Percentiles rank a stretch among this genome's conserved stretches.
These are phyloP conservation scores for Chloroceryle inda DNA, from an alignment of 2,797 vertebrate species.

Conservation along the genomic window DNA sequence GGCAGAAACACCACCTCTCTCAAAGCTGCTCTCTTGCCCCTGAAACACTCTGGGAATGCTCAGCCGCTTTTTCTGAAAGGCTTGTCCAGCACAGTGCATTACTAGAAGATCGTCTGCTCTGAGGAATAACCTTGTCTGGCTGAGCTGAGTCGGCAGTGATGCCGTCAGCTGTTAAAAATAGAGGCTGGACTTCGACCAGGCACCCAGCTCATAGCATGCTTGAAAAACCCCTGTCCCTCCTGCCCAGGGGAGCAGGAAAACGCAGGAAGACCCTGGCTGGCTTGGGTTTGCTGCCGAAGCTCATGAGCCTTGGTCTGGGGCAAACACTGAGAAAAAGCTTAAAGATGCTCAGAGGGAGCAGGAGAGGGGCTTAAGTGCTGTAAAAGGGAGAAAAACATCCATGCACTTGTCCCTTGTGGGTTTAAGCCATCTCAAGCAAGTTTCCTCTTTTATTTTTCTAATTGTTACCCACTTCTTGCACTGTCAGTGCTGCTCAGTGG, in stretches of 20 bases:
- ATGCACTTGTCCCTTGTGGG: fast-evolving
- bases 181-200: not conserved
- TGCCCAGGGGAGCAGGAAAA: not conserved
- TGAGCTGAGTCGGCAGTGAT: not conserved
- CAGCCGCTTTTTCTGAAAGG: not conserved
- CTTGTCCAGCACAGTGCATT: fast-evolving
- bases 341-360: not conserved
- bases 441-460: not conserved
- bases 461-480: not conserved
- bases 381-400: not conserved
- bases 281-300: not conserved
- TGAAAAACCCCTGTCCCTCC: not conserved
- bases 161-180: not conserved
- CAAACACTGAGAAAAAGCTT: not conserved
- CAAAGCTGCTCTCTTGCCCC: not conserved
- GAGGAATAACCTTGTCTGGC: not conserved
- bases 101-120: not conserved
- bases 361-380: not conserved
- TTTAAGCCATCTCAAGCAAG: not conserved
- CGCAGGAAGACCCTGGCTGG: not conserved
- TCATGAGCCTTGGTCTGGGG: not conserved
- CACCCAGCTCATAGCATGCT: not conserved
- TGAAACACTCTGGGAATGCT: not conserved
- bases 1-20: not conserved
- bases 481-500: not conserved